Evolutionary conservation across 2,113 vertebrate species (phyloP), one percentile per base, ranked within the genome.

Genomic region (Myotis yumanensis): DNA sequence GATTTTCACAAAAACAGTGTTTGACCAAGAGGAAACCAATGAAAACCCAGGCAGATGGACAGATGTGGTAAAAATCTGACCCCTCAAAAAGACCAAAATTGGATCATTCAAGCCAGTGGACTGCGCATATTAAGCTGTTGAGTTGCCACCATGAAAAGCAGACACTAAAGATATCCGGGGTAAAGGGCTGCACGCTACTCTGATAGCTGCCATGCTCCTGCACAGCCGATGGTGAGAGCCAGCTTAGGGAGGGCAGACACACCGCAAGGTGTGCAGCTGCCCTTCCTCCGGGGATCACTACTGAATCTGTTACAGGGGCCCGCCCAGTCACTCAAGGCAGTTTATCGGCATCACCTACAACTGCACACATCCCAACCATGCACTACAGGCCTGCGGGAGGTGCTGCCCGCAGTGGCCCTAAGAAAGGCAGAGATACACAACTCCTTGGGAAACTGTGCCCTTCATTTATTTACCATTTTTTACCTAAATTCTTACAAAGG

Each of bases 1-100:
- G 25, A 89, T 76, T 96, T 89, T 84, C 83, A 79, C 83, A 73
- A 93, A 72, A 94, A 54, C n/a, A 71, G 37, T 35, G 12, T 48
- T 30, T 77, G 40, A 68, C 32, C 66, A 85, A 86, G 68, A 94
- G 16, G 57, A 92, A 93, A 68, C 14, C 57, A 75, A 52, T 46
- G 23, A 46, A 80, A 93, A 86, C 5, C 5, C 5, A 68, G 46
- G n/a, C 5, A 91, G 25, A 76, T 52, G n/a, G 20, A 11, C 4
- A 84, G 80, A 86, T n/a, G 3, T 75, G 14, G 4, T 68, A 81
- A 32, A 23, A 71, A 48, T 12, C 6, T 40, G 15, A 43, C 43
- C 30, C 51, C 5, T 23, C 32, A 7, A 11, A 82, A 83, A 64
- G 28, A 43, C 28, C 57, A 64, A 59, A 90, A 79, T 1, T 20